Conservation (phyloP, 37 sponge, comb jelly and placozoan species). For the Haliclona indistincta region DNA sequence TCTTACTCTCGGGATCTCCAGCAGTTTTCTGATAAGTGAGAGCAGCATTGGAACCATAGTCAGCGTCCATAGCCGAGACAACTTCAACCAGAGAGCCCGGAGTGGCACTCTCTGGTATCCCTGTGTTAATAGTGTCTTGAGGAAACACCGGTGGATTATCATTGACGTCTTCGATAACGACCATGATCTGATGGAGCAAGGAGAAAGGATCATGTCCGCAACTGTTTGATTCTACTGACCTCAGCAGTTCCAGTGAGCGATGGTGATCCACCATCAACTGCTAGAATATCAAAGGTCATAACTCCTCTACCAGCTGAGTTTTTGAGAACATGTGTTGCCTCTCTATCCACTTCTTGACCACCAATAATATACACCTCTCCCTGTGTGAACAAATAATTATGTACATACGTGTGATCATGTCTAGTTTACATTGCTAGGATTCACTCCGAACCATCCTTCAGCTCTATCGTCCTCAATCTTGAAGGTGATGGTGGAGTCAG, state of each 20-base stretch:
- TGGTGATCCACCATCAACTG: slow-evolving; percentile 7
- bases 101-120: slow-evolving; percentile 5
- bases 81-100: slow-evolving; percentile 11
- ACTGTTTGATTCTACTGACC: not conserved
- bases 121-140: not conserved
- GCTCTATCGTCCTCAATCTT: not conserved
- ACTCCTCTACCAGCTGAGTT: slow-evolving; percentile 35
- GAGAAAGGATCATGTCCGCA: not conserved
- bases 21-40: slow-evolving; percentile 21
- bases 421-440: slow-evolving; percentile 22
- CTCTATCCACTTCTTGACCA: slow-evolving; percentile 23
- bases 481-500: not conserved
- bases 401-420: not conserved
- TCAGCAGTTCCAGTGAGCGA: slow-evolving; percentile 6
- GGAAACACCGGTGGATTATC: slow-evolving; percentile 36
- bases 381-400: not conserved
- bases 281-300: slow-evolving; percentile 20
- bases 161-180: slow-evolving; percentile 35
- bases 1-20: slow-evolving; percentile 18
- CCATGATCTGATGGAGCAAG: slow-evolving; percentile 16
- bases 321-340: slow-evolving; percentile 1
- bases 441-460: slow-evolving; percentile 26
- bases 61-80: slow-evolving; percentile 35
- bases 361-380: slow-evolving; percentile 9
- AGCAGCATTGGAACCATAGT: slow-evolving; percentile 34